These are phyloP conservation scores for Drosophila arizonae DNA, from an alignment of 1,140 invertebrate species.

Conservation along the genomic window DNA sequence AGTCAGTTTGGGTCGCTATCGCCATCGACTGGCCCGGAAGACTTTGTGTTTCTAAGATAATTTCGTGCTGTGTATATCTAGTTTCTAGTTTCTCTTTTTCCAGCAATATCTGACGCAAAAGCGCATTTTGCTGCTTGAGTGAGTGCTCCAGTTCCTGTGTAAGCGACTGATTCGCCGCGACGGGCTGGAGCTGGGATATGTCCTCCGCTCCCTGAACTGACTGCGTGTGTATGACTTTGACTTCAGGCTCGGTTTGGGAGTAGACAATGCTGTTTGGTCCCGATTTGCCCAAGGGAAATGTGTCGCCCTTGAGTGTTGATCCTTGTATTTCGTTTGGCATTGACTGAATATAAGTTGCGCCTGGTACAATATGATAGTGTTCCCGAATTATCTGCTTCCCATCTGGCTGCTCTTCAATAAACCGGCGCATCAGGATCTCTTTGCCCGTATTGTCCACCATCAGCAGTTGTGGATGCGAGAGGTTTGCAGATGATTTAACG, in stretches of 20 bases:
- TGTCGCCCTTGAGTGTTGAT: slow-evolving; percentile 78
- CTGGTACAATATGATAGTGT: slow-evolving; percentile 84
- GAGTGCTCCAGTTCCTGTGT: slow-evolving; percentile 87
- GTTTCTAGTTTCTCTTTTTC: slow-evolving; percentile 86
- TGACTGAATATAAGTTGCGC: slow-evolving; percentile 69
- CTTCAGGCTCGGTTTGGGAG: slow-evolving; percentile 77
- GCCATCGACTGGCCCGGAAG: slow-evolving; percentile 89
- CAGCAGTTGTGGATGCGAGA: slow-evolving; percentile 86
- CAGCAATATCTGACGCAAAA: slow-evolving; percentile 88
- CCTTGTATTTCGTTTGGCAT: slow-evolving; percentile 77
- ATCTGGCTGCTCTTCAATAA: slow-evolving; percentile 90
- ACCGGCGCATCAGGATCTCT: slow-evolving; percentile 90
- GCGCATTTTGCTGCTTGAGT: slow-evolving; percentile 88
- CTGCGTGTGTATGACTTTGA: slow-evolving; percentile 76
- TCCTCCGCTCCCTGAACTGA: slow-evolving; percentile 57
- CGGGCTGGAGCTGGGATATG: slow-evolving; percentile 53
- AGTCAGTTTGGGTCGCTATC: slow-evolving; percentile 91
- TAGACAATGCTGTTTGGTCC: slow-evolving; percentile 78
- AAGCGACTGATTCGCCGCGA: slow-evolving; percentile 77
- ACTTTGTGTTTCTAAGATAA: slow-evolving; percentile 90
- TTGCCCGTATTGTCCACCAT: slow-evolving; percentile 88
- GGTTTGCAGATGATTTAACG: slow-evolving; percentile 83
- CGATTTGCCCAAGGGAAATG: slow-evolving; percentile 79
- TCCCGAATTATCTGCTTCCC: slow-evolving; percentile 84
- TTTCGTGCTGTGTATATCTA: slow-evolving; percentile 85